phyloP scores from a whole-genome alignment of 2,888 invertebrate species.

The Orthosia cruda region DNA sequence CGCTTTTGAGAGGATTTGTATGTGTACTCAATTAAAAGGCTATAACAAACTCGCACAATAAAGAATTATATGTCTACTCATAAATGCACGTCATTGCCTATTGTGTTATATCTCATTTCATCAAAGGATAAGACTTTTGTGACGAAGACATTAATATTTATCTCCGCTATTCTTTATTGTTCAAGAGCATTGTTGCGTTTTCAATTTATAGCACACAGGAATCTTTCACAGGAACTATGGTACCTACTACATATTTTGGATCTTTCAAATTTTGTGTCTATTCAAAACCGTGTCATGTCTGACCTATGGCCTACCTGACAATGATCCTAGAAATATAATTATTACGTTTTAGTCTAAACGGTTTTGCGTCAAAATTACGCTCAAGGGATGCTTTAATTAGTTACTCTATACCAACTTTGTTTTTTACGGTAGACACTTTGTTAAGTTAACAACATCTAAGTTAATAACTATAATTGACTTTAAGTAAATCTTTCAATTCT shows the following conservation, averaged over 20 bases:
- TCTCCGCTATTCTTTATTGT: slow-evolving; percentile 11
- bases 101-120: slow-evolving; percentile 26
- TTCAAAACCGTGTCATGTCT: not conserved
- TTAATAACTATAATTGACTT: too few relatives aligned
- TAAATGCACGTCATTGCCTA: slow-evolving; percentile 12
- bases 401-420: not conserved
- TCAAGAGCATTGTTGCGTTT: too few relatives aligned
- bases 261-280: not conserved
- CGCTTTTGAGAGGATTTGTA: slow-evolving; percentile 19
- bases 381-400: slow-evolving; percentile 3
- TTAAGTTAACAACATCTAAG: too few relatives aligned
- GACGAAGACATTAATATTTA: slow-evolving; percentile 21
- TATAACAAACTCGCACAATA: slow-evolving; percentile 22
- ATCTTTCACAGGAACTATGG: slow-evolving; percentile 1
- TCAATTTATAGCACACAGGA: slow-evolving; percentile 2
- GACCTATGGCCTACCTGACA: not conserved
- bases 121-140: slow-evolving; percentile 12
- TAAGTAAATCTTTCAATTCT: too few relatives aligned
- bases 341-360: not conserved
- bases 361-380: not conserved
- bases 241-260: not conserved
- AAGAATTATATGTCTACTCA: slow-evolving; percentile 11
- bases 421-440: too few relatives aligned
- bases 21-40: slow-evolving; percentile 26
- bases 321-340: not conserved